Evolutionary conservation across 2,888 invertebrate species (phyloP).

Genomic region (Caenorhabditis zanzibari): DNA sequence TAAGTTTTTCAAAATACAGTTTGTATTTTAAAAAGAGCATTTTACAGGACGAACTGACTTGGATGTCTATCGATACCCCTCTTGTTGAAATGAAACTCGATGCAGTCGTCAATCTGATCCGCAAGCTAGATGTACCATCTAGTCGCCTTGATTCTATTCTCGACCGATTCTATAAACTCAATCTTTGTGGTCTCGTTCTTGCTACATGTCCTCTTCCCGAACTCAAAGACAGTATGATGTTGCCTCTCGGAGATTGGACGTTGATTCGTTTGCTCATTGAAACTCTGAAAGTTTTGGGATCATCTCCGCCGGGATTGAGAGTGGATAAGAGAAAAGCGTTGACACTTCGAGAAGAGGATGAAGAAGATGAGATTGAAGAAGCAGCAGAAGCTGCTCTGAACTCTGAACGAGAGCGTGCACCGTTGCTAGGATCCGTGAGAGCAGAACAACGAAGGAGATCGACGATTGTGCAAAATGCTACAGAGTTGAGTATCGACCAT

Average conservation of each 20-base stretch:
- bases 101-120: conserved; percentile 70
- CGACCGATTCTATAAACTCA: conserved; percentile 68
- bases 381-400: conserved; percentile 56
- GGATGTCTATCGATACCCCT: conserved; percentile 73
- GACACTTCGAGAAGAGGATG: conserved; percentile 71
- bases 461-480: conserved; percentile 62
- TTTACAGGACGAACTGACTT: conserved; percentile 74
- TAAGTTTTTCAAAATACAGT: too few species aligned
- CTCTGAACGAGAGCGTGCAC: conserved; percentile 58
- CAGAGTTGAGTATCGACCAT: conserved; percentile 74
- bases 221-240: conserved; percentile 76
- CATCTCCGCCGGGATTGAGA: conserved; percentile 69
- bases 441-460: conserved; percentile 67
- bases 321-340: conserved; percentile 66
- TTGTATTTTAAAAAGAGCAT: too few species aligned
- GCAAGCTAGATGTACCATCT: conserved; percentile 74
- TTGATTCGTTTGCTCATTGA: conserved; percentile 81
- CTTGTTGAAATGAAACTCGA: conserved; percentile 78
- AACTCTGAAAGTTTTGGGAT: conserved; percentile 77
- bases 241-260: conserved; percentile 83
- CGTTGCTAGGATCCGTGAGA: conserved; percentile 55
- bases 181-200: conserved; percentile 82
- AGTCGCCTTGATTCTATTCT: conserved; percentile 69
- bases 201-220: conserved; percentile 84
- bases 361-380: conserved; percentile 66